Percentiles rank a stretch among this genome's conserved stretches.
phyloP scores from a whole-genome alignment of 2,888 invertebrate genomes.

The Sarcophaga carnaria region DNA sequence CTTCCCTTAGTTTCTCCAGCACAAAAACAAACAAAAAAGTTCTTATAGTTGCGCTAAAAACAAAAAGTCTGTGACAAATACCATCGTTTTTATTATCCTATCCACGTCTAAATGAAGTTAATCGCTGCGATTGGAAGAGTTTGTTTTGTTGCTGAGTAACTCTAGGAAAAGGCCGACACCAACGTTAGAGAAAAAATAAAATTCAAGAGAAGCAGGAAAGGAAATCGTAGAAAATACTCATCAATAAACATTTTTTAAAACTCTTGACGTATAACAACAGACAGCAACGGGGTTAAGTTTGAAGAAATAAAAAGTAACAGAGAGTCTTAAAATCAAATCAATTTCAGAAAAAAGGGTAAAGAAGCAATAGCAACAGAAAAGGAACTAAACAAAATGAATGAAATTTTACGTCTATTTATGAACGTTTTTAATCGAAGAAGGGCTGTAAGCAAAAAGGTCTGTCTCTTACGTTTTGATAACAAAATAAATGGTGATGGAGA shows the following conservation, averaged over 20 bases:
- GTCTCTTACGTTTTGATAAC: background rate
- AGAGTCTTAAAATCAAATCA: background rate
- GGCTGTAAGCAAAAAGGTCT: conserved; percentile 10
- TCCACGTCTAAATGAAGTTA: conserved; percentile 56
- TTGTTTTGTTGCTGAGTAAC: background rate
- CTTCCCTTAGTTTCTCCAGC: background rate
- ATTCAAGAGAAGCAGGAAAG: background rate
- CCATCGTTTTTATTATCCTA: conserved; percentile 59
- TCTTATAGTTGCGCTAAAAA: background rate
- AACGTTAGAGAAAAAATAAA: background rate
- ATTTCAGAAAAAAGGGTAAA: background rate
- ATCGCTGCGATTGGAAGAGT: conserved; percentile 56
- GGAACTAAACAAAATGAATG: conserved; percentile 8
- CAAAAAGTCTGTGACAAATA: conserved; percentile 59
- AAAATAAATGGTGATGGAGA: background rate
- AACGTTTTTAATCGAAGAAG: conserved; percentile 41
- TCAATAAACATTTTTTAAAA: conserved; percentile 43
- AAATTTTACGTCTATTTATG: conserved; percentile 10
- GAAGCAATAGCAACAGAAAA: background rate
- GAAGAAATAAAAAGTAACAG: background rate
- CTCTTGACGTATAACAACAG: conserved; percentile 22
- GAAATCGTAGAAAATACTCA: conserved; percentile 15
- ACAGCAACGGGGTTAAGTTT: background rate
- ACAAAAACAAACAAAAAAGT: background rate
- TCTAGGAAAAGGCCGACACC: background rate